Evolutionary conservation across 2,888 invertebrate species (phyloP).

Genomic region (Dendrolimus pini): DNA sequence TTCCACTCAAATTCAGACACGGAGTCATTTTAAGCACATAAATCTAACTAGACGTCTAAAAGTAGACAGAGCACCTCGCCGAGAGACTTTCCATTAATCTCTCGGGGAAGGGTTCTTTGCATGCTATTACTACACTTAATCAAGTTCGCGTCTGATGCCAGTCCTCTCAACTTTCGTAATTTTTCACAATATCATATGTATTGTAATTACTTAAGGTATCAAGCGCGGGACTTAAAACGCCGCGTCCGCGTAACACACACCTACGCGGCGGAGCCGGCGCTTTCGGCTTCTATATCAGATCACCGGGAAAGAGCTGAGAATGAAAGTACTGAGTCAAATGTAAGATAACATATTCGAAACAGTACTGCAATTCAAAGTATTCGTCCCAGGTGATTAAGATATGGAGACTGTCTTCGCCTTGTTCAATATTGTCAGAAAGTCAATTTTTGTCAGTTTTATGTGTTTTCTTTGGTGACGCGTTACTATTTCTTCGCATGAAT

Average conservation of each 20-base stretch:
- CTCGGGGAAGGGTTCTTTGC: conserved; percentile 47
- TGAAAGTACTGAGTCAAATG: neutral
- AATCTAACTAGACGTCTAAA: conserved; percentile 44
- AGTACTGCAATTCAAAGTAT: conserved; percentile 1
- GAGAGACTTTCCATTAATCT: conserved; percentile 30
- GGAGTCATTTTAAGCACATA: conserved; percentile 51
- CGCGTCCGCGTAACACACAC: conserved; percentile 59
- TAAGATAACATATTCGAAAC: neutral
- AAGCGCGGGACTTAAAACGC: conserved; percentile 37
- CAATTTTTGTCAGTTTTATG: conserved; percentile 52
- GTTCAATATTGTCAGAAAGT: conserved; percentile 43
- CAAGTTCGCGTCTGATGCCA: conserved; percentile 43
- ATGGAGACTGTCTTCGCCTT: conserved; percentile 50
- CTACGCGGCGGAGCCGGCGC: conserved; percentile 71
- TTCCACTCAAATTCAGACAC: conserved; percentile 48
- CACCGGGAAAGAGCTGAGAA: conserved; percentile 1
- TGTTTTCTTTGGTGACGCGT: conserved; percentile 67
- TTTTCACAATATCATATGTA: conserved; percentile 4
- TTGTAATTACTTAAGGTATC: conserved; percentile 19
- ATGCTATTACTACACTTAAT: conserved; percentile 57
- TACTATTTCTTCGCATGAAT: conserved; percentile 70
- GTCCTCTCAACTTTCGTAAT: conserved; percentile 7
- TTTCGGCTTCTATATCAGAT: conserved; percentile 47
- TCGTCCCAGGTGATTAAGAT: conserved; percentile 16
- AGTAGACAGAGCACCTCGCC: conserved; percentile 44